A percentile compares a stretch with the other conserved stretches of the same genome.
Conservation (phyloP, 2,797 vertebrate genomes). For the Meriones psammophilus region DNA sequence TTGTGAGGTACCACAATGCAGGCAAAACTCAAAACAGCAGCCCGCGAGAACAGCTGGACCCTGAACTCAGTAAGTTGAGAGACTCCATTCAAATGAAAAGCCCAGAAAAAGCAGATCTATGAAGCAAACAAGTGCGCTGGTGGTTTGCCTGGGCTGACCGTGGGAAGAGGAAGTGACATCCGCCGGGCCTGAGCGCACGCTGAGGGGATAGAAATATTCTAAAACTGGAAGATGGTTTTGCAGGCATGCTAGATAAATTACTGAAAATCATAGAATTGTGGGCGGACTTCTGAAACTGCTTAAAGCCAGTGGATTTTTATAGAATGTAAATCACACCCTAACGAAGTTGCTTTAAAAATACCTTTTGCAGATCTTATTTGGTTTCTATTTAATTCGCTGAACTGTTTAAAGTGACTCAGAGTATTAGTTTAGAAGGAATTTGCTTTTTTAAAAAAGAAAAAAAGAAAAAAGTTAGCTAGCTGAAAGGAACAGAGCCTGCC, state of each 20-base stretch:
- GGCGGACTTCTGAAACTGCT: background rate
- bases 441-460: background rate
- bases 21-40: background rate
- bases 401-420: background rate
- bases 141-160: background rate
- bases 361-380: conserved; percentile 39
- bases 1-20: background rate
- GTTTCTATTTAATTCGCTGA: conserved; percentile 32
- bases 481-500: background rate
- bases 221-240: background rate
- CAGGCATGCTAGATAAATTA: background rate
- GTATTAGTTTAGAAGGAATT: background rate
- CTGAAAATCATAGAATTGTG: background rate
- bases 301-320: background rate
- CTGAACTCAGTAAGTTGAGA: background rate
- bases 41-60: background rate
- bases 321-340: conserved; percentile 23
- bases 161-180: background rate
- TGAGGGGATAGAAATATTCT: background rate
- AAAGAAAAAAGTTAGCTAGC: background rate
- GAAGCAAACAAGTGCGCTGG: background rate
- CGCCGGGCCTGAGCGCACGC: rapidly evolving
- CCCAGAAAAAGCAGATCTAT: background rate
- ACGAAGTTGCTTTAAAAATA: conserved; percentile 66
- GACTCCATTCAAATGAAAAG: background rate